Conservation (phyloP, 2,888 invertebrate genomes). For the Chamaedrilus cognettii region DNA sequence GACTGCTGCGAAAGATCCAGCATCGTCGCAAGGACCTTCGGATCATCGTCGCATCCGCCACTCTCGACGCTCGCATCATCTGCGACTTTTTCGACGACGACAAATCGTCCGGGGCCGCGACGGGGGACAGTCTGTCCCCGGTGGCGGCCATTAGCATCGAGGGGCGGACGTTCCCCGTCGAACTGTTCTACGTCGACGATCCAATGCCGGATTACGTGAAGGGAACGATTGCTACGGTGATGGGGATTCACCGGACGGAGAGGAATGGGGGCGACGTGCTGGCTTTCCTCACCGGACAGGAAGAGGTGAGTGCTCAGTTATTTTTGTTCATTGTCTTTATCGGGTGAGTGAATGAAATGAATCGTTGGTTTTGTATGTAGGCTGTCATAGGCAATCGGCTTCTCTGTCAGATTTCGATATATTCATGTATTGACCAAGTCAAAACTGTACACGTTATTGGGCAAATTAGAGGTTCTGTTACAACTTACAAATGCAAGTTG, state of each 20-base stretch:
- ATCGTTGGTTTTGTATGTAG: too few relatives aligned
- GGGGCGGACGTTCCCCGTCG: slow-evolving; percentile 81
- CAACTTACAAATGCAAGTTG: too few relatives aligned
- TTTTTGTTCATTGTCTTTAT: too few relatives aligned
- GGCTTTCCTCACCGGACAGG: slow-evolving; percentile 76
- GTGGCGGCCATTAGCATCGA: slow-evolving; percentile 83
- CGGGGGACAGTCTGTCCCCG: slow-evolving; percentile 62
- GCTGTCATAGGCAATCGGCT: too few relatives aligned
- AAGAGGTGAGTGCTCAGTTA: too few relatives aligned
- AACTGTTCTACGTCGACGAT: slow-evolving; percentile 75
- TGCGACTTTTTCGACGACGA: slow-evolving; percentile 64
- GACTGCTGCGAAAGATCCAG: slow-evolving; percentile 83
- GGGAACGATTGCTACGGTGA: slow-evolving; percentile 80
- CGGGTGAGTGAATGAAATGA: too few relatives aligned
- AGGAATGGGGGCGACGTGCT: slow-evolving; percentile 78
- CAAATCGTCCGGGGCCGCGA: too few relatives aligned
- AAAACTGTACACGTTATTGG: too few relatives aligned
- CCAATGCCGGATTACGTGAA: slow-evolving; percentile 89
- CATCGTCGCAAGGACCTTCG: slow-evolving; percentile 81
- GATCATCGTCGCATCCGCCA: slow-evolving; percentile 91
- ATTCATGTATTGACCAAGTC: too few relatives aligned
- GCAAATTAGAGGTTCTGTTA: too few relatives aligned
- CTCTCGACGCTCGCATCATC: slow-evolving; percentile 81
- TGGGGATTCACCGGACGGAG: slow-evolving; percentile 74
- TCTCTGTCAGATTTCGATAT: too few relatives aligned